A percentile compares a stretch with the other conserved stretches of the same genome.
These are phyloP conservation scores for Merops nubicus DNA, from an alignment of 2,113 vertebrate species.

Conservation along the genomic window DNA sequence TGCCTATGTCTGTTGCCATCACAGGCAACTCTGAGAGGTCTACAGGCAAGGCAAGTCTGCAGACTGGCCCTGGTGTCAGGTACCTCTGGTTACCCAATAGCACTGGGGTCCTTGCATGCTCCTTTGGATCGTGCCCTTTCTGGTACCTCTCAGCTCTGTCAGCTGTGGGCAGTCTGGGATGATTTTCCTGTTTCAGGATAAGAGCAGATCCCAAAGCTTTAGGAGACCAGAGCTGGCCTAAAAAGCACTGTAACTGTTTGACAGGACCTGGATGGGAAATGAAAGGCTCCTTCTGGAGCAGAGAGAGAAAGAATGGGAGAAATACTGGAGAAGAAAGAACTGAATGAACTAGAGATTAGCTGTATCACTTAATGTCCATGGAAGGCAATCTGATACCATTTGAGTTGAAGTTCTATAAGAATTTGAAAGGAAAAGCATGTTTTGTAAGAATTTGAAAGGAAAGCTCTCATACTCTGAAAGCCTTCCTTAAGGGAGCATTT, in stretches of 20 bases:
- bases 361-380: accelerated
- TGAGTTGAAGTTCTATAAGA: neutral
- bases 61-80: neutral
- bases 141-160: neutral
- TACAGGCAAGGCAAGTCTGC: neutral
- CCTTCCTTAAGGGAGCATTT: neutral
- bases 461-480: neutral
- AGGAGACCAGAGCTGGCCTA: neutral
- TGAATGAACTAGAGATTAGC: neutral
- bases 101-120: accelerated
- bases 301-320: neutral
- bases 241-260: neutral
- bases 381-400: neutral
- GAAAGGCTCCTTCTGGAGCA: neutral
- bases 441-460: neutral
- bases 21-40: neutral
- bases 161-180: neutral
- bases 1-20: neutral
- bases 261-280: neutral
- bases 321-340: neutral
- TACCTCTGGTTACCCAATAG: neutral
- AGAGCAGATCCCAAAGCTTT: neutral
- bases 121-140: neutral
- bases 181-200: neutral
- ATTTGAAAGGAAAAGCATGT: neutral